Evolutionary conservation across 2,888 invertebrate genomes (phyloP).

Genomic region (Noctuana brunneofusca): DNA sequence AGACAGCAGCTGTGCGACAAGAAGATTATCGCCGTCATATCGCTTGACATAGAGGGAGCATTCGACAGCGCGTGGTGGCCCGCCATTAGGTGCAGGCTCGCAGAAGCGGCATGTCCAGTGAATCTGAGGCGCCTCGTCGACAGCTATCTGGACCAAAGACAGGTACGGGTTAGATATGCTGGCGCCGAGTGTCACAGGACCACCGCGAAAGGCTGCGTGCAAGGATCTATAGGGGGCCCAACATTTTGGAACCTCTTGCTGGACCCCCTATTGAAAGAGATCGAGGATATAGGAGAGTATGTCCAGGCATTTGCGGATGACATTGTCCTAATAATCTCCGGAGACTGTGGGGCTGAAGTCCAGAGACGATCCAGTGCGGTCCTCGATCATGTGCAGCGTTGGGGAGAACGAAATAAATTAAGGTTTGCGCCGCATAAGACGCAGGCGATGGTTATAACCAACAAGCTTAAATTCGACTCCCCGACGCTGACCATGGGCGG

Average conservation of each 20-base stretch:
- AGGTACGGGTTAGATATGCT: constrained; percentile 7
- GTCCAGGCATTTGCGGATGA: constrained; percentile 16
- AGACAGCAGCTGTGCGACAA: not conserved
- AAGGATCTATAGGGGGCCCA: constrained; percentile 1
- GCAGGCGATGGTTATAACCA: constrained; percentile 1
- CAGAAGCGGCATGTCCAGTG: not conserved
- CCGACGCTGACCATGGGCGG: constrained; percentile 2
- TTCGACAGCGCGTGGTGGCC: constrained; percentile 4
- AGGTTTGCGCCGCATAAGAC: constrained; percentile 13
- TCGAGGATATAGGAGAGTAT: not conserved
- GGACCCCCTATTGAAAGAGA: not conserved
- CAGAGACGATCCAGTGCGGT: not conserved
- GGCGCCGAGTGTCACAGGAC: not conserved
- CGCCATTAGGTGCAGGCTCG: not conserved
- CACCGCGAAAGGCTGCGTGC: constrained; percentile 9
- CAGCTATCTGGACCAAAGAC: not conserved
- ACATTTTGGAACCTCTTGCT: constrained; percentile 13
- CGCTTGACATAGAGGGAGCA: constrained; percentile 1
- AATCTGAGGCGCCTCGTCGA: constrained; percentile 7
- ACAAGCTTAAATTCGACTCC: constrained; percentile 1
- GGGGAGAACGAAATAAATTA: constrained; percentile 2
- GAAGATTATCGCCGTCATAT: not conserved
- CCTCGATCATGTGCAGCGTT: not conserved
- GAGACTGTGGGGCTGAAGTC: not conserved
- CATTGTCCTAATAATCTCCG: not conserved